phyloP scores from a whole-genome alignment of 2,113 vertebrate species.

The Syngnathoides biaculeatus region DNA sequence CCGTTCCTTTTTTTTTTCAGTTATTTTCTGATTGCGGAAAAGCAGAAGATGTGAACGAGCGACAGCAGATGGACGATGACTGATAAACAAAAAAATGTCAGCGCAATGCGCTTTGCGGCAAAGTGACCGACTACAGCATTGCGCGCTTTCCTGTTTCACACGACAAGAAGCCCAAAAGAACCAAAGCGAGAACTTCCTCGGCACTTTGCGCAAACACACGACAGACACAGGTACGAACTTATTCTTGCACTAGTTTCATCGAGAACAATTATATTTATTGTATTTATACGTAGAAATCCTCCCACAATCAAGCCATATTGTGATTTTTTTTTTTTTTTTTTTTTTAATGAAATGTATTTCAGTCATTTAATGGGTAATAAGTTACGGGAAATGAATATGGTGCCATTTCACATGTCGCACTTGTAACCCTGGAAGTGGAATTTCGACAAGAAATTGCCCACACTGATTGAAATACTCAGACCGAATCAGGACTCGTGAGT shows the following conservation, averaged over 20 bases:
- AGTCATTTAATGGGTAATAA: not conserved
- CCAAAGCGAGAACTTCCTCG: not conserved
- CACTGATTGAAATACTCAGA: too few species aligned
- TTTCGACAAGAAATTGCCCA: too few species aligned
- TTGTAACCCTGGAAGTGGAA: too few species aligned
- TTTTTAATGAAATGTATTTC: not conserved
- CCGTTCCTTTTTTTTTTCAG: not conserved
- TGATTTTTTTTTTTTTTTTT: too few species aligned
- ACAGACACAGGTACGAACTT: slow-evolving; percentile 37
- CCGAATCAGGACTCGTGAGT: too few species aligned
- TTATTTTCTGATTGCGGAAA: not conserved
- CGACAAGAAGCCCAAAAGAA: slow-evolving; percentile 28
- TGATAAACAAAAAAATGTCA: not conserved
- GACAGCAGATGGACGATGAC: not conserved
- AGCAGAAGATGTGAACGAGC: not conserved
- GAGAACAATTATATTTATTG: not conserved
- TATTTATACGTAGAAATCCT: not conserved
- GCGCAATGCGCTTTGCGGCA: not conserved
- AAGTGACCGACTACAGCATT: not conserved
- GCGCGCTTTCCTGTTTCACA: slow-evolving; percentile 11
- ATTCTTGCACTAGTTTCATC: not conserved
- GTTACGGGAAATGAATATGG: too few species aligned
- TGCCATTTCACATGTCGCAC: too few species aligned
- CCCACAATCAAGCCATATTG: too few species aligned
- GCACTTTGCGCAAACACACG: not conserved